Evolutionary conservation across 1,140 invertebrate species (phyloP), one percentile per base, ranked within the genome.

Genomic region (Brachionus paranguensis): DNA sequence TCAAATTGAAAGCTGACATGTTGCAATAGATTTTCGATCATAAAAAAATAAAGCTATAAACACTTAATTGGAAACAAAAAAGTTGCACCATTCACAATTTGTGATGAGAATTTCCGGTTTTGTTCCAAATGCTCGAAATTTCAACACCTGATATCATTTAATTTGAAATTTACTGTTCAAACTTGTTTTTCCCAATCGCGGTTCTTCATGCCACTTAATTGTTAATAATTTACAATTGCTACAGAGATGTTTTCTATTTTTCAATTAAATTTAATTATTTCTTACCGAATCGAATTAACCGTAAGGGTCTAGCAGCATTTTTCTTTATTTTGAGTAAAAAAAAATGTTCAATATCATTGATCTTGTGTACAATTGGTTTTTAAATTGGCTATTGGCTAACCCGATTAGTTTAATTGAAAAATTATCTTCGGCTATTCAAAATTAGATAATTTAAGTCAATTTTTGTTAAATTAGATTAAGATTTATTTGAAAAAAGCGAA

Each of bases 1-100:
- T 47, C 8, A 76, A 81, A 81, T 81, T 81, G 53, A 81, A 81
- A 81, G 78, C 78, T 81, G 78, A 81, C 78, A 60, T 81, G 78
- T 81, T 81, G 78, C 78, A 81, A 64, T 64, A 64, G 33, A 33
- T 79, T 55, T 79, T 37, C 0, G 5, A 64, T 43, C 41, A 79
- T 53, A 79, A 53, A 79, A 79, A 50, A 72, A 72, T 72, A 76
- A 76, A 76, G 45, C 72, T 76, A 76, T 76, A 76, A 76, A 76
- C 72, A 76, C 41, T 76, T 76, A 76, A 76, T 76, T 76, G 45
- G 27, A 76, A 76, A 76, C 41, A 76, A 20, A 47, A 24, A 20
- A 33, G n/a, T 41, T 41, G 37, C 68, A 41, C 37, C 37, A 41
- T 72, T 72, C 37, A n/a, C 37, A n/a, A 41, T 72, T 41, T 37